Evolutionary conservation across 2,888 invertebrate species (phyloP).

Genomic region (Hirudinaria manillensis): DNA sequence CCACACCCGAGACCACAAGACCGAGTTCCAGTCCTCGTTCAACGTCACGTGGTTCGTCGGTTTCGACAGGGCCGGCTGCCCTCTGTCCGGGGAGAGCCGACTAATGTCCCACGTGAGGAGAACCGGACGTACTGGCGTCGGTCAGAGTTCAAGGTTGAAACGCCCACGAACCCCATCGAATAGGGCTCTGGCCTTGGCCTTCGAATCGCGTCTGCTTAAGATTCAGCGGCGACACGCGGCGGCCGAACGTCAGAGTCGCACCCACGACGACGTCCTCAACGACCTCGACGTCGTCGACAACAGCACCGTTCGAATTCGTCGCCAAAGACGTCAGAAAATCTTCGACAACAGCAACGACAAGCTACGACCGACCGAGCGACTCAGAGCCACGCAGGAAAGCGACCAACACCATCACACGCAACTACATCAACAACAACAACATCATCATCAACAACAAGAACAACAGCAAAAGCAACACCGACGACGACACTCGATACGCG

Average conservation of each 20-base stretch:
- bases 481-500: background rate
- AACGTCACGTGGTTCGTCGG: constrained; percentile 17
- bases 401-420: background rate
- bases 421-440: background rate
- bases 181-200: too few species aligned
- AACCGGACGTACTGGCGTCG: too few species aligned
- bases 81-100: constrained; percentile 4
- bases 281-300: background rate
- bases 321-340: background rate
- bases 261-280: background rate
- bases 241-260: too few species aligned
- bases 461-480: background rate
- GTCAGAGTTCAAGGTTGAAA: too few species aligned
- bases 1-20: constrained; percentile 19
- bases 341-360: background rate
- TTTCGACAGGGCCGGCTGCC: constrained; percentile 14
- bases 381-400: too few species aligned
- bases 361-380: too few species aligned
- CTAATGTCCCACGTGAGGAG: background rate
- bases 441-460: background rate
- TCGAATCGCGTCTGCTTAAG: too few species aligned
- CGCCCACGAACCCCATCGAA: too few species aligned
- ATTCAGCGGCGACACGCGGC: too few species aligned
- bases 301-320: background rate
- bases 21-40: constrained; percentile 15